Base-by-base conservation (phyloP, 2,113 vertebrate genomes). In the Proterorhinus semilunaris region DNA sequence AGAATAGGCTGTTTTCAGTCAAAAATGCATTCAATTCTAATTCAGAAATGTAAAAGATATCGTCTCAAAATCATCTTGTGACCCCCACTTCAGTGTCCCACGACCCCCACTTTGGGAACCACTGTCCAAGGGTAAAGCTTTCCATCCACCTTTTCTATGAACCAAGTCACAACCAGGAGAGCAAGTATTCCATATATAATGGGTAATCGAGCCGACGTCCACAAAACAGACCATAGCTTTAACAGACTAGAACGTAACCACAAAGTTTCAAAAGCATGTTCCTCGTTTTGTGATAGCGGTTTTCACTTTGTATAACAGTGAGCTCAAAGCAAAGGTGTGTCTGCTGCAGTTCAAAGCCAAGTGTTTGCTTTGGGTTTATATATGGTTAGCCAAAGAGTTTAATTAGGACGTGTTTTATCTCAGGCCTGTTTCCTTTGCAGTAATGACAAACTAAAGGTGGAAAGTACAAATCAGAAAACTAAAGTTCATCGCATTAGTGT, bases 261-360 rank as follows among this genome's bases (percentile, higher is more conserved):
- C 53, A 55, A 2, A 11, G 4, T 1, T 21, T 55, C 4, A 27
- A 54, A 27, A 55, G 3, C 27, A 42, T 6, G 55, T 8, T 21
- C 2, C 12, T 27, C 6, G 6, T 58, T 21, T 16, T 58, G 11
- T 0, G 27, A 9, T 6, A 13, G 27, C 13, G 55, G 27, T 59
- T 44, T 59, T 59, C 57, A 59, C 13, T 5, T 59, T 43, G 57
- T 43, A 43, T 61, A 42, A n/a, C 58, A n/a, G 57, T 59, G 42
- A 61, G 42, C 58, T 61, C 36, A 45, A 59, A 59, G 57, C 13
- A 5, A 44, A 61, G 58, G 58, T 45, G 36, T 61, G 36, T 15
- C 36, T 10, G 58, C 2, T 21, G 11, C 36, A 13, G 3, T 6
- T 11, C 11, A 7, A 13, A 42, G 12, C 8, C 49, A 51, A 13